phyloP scores from a whole-genome alignment of 1,140 invertebrate species.

The Rhyzopertha dominica region DNA sequence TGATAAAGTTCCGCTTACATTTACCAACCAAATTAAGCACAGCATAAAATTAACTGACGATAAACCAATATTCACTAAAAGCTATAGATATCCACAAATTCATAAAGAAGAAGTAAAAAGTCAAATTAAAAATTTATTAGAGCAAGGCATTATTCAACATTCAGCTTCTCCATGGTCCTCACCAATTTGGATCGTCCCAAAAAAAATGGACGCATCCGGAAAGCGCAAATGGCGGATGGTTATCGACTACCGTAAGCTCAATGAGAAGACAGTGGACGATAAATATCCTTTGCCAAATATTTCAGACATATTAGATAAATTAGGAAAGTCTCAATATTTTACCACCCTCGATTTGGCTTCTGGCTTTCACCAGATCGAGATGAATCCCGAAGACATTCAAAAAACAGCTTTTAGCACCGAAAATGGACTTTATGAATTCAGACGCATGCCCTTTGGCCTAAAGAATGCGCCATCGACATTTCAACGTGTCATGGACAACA shows the following conservation, averaged over 20 bases:
- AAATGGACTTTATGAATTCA: constrained; percentile 25
- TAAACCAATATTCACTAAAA: too few relatives aligned
- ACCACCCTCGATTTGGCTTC: constrained; percentile 14
- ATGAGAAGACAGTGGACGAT: constrained; percentile 22
- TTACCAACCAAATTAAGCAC: too few relatives aligned
- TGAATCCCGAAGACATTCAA: constrained; percentile 14
- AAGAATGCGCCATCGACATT: constrained; percentile 24
- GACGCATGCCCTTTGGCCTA: constrained; percentile 27
- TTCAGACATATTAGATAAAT: constrained; percentile 36
- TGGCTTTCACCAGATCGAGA: constrained; percentile 20
- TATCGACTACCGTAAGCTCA: constrained; percentile 23
- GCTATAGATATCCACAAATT: constrained; percentile 18
- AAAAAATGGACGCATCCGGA: constrained; percentile 25
- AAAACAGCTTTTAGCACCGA: constrained; percentile 22
- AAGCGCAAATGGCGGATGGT: constrained; percentile 31
- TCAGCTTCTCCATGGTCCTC: constrained; percentile 16
- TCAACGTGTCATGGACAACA: constrained; percentile 8
- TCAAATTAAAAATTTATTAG: constrained; percentile 21
- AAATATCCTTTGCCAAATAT: constrained; percentile 24
- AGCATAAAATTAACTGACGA: too few relatives aligned
- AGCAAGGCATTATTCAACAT: constrained; percentile 18
- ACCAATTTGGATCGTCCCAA: constrained; percentile 24
- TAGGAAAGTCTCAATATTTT: constrained; percentile 44
- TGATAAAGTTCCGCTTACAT: too few relatives aligned
- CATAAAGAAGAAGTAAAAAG: constrained; percentile 26